These are phyloP conservation scores for Xenops minutus DNA, from an alignment of 2,797 vertebrate species.

Conservation along the genomic window DNA sequence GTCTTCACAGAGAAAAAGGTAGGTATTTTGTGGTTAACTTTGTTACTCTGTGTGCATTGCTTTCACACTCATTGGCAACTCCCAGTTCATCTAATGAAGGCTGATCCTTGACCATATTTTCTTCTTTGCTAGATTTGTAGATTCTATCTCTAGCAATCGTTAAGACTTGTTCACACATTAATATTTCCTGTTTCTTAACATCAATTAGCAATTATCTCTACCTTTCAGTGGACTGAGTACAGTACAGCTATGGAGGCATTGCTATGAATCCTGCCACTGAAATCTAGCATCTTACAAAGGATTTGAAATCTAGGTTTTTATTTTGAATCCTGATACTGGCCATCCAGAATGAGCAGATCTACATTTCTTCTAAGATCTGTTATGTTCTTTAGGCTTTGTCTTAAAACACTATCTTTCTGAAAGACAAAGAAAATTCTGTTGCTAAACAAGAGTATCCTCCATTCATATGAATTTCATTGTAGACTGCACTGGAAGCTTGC, in stretches of 20 bases:
- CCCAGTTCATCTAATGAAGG: background rate
- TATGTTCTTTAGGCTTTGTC: background rate
- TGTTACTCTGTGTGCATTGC: accelerated
- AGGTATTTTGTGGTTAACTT: background rate
- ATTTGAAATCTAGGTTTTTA: background rate
- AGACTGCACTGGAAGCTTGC: background rate
- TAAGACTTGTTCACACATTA: background rate
- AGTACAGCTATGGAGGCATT: background rate
- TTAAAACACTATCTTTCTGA: background rate
- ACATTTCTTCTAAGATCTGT: background rate
- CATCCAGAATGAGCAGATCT: background rate
- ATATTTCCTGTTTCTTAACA: background rate
- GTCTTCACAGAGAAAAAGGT: background rate
- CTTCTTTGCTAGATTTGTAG: background rate
- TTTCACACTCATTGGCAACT: background rate
- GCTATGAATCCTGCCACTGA: background rate
- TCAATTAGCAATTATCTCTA: background rate
- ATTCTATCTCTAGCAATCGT: background rate
- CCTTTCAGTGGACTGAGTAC: background rate
- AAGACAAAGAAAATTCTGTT: background rate
- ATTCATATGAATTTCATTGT: background rate
- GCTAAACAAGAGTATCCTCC: background rate
- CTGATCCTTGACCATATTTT: background rate
- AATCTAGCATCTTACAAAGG: background rate
- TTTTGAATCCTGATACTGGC: background rate